Evolutionary conservation across 2,888 invertebrate genomes (phyloP), one percentile per base, ranked within the genome.

Genomic region (Ischnura elegans): DNA sequence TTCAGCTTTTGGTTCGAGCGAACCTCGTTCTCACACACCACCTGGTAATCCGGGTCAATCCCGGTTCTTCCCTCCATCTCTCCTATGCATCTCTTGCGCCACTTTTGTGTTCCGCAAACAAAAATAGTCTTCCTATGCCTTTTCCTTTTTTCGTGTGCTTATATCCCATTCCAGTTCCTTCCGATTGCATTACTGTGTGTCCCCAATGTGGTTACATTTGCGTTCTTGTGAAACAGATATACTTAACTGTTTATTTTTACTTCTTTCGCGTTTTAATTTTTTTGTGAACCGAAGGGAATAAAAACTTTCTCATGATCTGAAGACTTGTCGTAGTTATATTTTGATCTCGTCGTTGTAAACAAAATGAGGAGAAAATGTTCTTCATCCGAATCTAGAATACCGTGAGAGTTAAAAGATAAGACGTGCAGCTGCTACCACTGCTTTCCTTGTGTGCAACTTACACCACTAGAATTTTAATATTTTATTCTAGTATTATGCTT

Each of bases 71-170:
- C 36, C 16, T 36, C 76, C 16, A 13, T 36, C 66, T 25, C 66
- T 76, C 66, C 29, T 76, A 51, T 51, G 51, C 51, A 51, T 10
- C 51, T 61, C 61, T 8, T 61, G 76, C 36, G 36, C 76, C 36
- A 76, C 76, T 16, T n/a, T 76, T 16, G 76, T 76, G 36, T 76
- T 76, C 76, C 76, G 76, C 36, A 76, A 76, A 76, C 76, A 76
- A 76, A 36, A 76, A 76, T 36, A 76, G 36, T 76, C 2, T 16
- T 4, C 76, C 76, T 25, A 3, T 16, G 13, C 76, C 76, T 25
- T 25, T 13, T 76, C 36, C 16, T 76, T 36, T 76, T 76, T 25
- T 36, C 76, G 36, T 10, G 36, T 36, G n/a, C 76, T 16, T 36
- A 13, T 13, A 1, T 36, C 36, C 76, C 36, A 8, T 36, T 10